Evolutionary conservation across 2,797 vertebrate species (phyloP).

Genomic region (Micromesistius poutassou): DNA sequence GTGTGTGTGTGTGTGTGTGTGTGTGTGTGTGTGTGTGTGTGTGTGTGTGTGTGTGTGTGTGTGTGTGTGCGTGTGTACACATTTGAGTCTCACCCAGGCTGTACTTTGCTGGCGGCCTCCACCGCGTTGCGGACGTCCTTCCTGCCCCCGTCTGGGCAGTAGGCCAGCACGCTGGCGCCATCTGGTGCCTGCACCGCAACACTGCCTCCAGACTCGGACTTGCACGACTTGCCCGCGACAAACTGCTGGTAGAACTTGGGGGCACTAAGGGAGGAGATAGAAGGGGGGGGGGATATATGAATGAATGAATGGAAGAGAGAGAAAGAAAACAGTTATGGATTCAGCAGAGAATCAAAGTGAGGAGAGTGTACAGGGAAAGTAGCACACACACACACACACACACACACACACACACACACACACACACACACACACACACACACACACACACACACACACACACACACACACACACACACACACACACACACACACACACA

Average conservation of each 20-base stretch:
- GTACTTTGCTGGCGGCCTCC: slow-evolving; percentile 80
- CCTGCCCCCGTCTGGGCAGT: slow-evolving; percentile 80
- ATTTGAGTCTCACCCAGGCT: slow-evolving; percentile 70
- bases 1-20: too few species aligned
- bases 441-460: too few species aligned
- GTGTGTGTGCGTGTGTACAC: not conserved
- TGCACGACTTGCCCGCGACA: slow-evolving; percentile 75
- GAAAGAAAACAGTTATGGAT: not conserved
- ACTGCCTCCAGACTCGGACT: slow-evolving; percentile 77
- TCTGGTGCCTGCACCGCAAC: slow-evolving; percentile 65
- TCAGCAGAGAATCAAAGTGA: not conserved
- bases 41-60: not conserved
- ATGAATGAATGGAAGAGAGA: slow-evolving; percentile 45
- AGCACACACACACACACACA: slow-evolving; percentile 15
- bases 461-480: too few species aligned
- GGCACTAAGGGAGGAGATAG: slow-evolving; percentile 57
- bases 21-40: too few species aligned
- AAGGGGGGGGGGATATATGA: too few species aligned
- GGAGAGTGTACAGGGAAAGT: slow-evolving; percentile 3
- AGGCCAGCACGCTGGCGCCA: slow-evolving; percentile 60
- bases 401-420: slow-evolving; percentile 27
- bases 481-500: too few species aligned
- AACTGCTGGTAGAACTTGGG: slow-evolving; percentile 76
- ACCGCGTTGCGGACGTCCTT: slow-evolving; percentile 84
- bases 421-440: slow-evolving; percentile 39